Base-by-base conservation (phyloP, 2,888 invertebrate species). In the Minunthozetes semirufus region DNA sequence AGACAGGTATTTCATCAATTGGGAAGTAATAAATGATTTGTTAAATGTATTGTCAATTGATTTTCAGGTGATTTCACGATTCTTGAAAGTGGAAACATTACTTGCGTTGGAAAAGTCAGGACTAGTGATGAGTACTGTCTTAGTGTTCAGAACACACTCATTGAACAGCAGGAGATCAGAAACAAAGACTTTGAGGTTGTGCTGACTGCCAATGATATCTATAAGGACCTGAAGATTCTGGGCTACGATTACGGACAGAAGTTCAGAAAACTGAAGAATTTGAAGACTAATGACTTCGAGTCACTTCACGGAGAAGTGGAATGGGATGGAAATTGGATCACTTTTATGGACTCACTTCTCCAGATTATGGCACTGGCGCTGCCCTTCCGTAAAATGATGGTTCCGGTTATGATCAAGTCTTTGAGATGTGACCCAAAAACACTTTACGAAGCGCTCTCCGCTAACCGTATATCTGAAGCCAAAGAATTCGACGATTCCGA, bases 171-270 rank as follows among this genome's bases (percentile, higher is more conserved):
- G 4, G 33, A 33, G 33, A 33, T 5, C 8, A 33, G 33, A 33
- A 33, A 33, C 33, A 33, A 33, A 33, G 33, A 33, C 33, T 33
- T 33, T 33, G 33, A 33, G 3, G 33, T 33, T 3, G 8, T 33
- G 3, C 8, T 33, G 33, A 33, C 3, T 8, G 33, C 33, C 4
- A 33, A 33, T 33, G 93, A 94, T 81, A 85, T 92, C 22, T 94
- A 94, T 86, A 93, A 93, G 82, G 93, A 93, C 83, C 85, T 94
- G 75, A 86, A 89, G 74, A 85, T 94, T 56, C 87, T 93, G 78
- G 94, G 94, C 0, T 94, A 94, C 83, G 90, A 93, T 82, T 94
- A 94, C 81, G 84, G 85, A 29, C 92, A 91, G 29, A 82, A 88
- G 15, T 94, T 94, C 86, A 87, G 88, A 80, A 94, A 94, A 59